Conservation (phyloP, 1,140 invertebrate species). For the Brachionus koreanus region DNA sequence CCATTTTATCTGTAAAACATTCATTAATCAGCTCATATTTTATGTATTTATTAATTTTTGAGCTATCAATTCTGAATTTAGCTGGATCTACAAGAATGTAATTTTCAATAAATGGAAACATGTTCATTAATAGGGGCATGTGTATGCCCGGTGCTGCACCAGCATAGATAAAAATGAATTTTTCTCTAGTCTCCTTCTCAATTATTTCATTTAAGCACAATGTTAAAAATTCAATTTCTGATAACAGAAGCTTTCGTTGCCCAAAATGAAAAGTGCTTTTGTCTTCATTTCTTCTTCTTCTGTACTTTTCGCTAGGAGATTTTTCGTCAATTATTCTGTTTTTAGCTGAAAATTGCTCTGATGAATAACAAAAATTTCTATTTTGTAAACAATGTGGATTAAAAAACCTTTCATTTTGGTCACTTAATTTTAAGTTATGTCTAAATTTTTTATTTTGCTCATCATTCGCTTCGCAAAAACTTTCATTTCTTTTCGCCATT, state of each 20-base stretch:
- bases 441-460: neutral
- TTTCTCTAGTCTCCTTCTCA: neutral
- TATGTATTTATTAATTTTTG: neutral
- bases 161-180: conserved; percentile 6
- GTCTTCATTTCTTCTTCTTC: neutral
- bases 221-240: neutral
- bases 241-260: neutral
- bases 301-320: neutral
- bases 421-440: neutral
- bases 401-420: neutral
- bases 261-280: conserved; percentile 12
- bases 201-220: neutral
- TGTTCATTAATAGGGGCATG: neutral
- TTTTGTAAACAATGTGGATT: neutral
- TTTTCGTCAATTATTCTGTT: neutral
- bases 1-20: conserved; percentile 10
- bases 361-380: neutral
- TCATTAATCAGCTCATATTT: conserved; percentile 1
- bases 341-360: neutral
- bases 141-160: neutral
- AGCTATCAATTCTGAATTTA: neutral
- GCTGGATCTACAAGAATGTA: neutral
- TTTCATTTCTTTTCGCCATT: neutral
- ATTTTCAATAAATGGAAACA: neutral
- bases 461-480: neutral